A percentile compares a stretch with the other conserved stretches of the same genome.
These are phyloP conservation scores for Mimachlamys varia DNA, from an alignment of 2,888 invertebrate genomes.

Conservation along the genomic window DNA sequence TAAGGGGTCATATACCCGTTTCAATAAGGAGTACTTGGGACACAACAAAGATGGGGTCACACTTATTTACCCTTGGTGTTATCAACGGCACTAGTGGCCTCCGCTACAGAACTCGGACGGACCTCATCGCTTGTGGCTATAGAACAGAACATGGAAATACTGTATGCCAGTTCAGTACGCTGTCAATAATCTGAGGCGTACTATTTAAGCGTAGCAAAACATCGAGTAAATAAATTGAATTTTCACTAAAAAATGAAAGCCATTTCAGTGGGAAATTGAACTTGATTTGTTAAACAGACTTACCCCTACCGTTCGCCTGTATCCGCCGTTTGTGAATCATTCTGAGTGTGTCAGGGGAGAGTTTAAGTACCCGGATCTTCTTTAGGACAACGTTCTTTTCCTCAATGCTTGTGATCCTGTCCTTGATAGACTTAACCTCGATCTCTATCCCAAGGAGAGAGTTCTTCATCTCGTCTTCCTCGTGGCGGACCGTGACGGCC, in stretches of 20 bases:
- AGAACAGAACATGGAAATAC: background rate
- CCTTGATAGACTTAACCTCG: slow-evolving; percentile 64
- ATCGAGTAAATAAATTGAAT: too few relatives aligned
- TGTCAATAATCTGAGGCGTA: too few relatives aligned
- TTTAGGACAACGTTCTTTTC: slow-evolving; percentile 66
- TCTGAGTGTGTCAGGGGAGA: slow-evolving; percentile 70
- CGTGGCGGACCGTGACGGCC: slow-evolving; percentile 63
- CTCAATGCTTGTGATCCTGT: slow-evolving; percentile 65
- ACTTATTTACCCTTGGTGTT: background rate
- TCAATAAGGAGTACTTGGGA: too few relatives aligned
- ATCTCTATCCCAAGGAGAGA: slow-evolving; percentile 62
- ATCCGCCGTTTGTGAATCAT: slow-evolving; percentile 65
- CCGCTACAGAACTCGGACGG: background rate
- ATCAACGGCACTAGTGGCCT: background rate
- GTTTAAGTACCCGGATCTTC: slow-evolving; percentile 70
- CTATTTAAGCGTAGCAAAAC: too few relatives aligned
- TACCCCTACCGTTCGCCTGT: slow-evolving; percentile 59
- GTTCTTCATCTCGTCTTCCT: slow-evolving; percentile 63
- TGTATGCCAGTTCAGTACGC: too few relatives aligned
- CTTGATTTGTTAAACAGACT: background rate
- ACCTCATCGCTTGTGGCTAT: background rate
- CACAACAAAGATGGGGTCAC: background rate
- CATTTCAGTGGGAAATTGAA: too few relatives aligned
- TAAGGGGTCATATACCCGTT: too few relatives aligned
- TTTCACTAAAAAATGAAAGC: too few relatives aligned